These are phyloP conservation scores for Mus minutoides DNA, from an alignment of 2,797 vertebrate species.

Conservation along the genomic window DNA sequence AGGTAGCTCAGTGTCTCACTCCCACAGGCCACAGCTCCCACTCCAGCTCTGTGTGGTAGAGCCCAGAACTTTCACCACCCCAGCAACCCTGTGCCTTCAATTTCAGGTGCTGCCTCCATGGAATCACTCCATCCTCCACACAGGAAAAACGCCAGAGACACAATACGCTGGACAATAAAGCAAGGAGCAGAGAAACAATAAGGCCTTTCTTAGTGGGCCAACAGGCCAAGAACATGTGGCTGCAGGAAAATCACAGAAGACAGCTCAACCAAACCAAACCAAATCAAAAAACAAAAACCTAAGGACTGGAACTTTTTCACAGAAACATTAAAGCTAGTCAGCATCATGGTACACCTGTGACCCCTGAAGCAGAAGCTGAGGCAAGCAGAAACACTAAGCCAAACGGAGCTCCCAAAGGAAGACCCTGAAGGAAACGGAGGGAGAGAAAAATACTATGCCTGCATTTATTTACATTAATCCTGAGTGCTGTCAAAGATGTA, in stretches of 20 bases:
- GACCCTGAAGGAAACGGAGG: background rate
- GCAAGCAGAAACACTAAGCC: background rate
- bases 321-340: background rate
- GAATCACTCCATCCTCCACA: background rate
- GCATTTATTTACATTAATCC: background rate
- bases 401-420: background rate
- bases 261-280: background rate
- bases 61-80: too few relatives aligned
- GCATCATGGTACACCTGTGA: background rate
- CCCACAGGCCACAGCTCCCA: background rate
- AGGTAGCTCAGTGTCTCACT: too few relatives aligned
- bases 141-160: background rate
- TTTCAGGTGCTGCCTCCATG: background rate
- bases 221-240: background rate
- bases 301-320: background rate
- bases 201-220: too few relatives aligned
- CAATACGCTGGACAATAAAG: rapidly evolving
- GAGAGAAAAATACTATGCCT: background rate
- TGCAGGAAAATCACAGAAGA: background rate
- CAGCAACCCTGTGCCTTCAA: background rate
- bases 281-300: background rate
- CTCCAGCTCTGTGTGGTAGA: background rate
- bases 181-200: too few relatives aligned
- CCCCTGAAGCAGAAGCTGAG: background rate
- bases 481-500: background rate